Evolutionary conservation across 2,888 invertebrate species (phyloP).

Genomic region (Drosophila emarginata): DNA sequence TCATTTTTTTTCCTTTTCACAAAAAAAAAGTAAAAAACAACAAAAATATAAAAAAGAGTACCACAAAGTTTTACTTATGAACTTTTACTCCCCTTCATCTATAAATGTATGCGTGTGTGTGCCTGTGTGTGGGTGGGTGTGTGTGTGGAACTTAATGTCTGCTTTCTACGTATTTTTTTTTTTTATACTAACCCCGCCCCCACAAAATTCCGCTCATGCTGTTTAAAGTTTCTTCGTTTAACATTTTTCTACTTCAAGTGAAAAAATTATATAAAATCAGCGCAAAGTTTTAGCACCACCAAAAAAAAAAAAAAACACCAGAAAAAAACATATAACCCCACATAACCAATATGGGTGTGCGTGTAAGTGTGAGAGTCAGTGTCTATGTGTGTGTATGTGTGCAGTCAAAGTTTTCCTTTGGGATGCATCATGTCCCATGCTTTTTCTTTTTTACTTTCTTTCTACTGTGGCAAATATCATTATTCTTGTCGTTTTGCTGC

Average conservation of each 20-base stretch:
- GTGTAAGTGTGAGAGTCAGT: too few species aligned
- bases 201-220: constrained; percentile 28
- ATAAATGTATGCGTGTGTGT: constrained; percentile 10
- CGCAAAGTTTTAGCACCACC: constrained; percentile 63
- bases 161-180: constrained; percentile 38
- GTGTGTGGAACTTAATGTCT: constrained; percentile 49
- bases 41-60: constrained; percentile 7
- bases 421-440: constrained; percentile 46
- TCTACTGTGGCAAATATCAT: constrained; percentile 68
- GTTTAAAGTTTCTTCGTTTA: constrained; percentile 68
- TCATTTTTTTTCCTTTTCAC: constrained; percentile 59
- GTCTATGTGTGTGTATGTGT: constrained; percentile 22
- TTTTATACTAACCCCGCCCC: constrained; percentile 27
- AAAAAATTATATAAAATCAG: constrained; percentile 62
- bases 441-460: constrained; percentile 19
- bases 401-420: constrained; percentile 68
- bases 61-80: constrained; percentile 62
- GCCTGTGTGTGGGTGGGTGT: constrained; percentile 43
- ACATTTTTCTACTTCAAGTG: constrained; percentile 62
- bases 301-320: background rate
- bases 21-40: background rate
- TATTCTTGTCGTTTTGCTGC: constrained; percentile 75
- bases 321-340: constrained; percentile 44
- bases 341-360: constrained; percentile 61
- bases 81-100: constrained; percentile 51